Percentiles rank a stretch among this genome's conserved stretches.
Evolutionary conservation across 2,888 invertebrate genomes (phyloP).

Genomic region (Poecilobothrus nobilitatus): DNA sequence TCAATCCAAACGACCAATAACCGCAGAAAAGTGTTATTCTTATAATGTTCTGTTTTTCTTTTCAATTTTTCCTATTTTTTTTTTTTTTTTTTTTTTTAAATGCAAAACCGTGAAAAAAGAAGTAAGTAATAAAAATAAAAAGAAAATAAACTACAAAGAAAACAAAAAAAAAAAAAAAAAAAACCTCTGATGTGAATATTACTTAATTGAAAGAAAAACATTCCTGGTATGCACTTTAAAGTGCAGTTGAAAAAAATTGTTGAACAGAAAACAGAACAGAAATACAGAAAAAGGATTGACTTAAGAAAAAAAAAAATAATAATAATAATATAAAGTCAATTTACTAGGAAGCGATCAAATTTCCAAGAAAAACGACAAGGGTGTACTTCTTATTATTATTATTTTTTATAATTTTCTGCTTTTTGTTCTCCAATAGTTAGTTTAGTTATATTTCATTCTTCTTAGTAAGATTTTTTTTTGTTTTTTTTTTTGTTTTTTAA

Average conservation of each 20-base stretch:
- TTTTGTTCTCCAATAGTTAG: no score
- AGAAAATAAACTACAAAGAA: no score
- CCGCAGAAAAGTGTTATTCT: constrained; percentile 4
- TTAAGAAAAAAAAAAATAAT: not conserved
- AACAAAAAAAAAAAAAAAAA: not conserved
- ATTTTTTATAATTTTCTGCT: not conserved
- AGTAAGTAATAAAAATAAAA: no score
- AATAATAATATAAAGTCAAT: not conserved
- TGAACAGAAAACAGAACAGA: not conserved
- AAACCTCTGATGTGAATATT: constrained; percentile 1
- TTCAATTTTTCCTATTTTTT: no score
- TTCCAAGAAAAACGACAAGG: constrained; percentile 4
- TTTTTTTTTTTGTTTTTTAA: no score
- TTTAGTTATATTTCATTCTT: no score
- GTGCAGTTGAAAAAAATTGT: not conserved
- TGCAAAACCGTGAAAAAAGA: constrained; percentile 1
- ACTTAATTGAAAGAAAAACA: constrained; percentile 6
- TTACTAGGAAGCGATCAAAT: constrained; percentile 6
- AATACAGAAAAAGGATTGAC: not conserved
- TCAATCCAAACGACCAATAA: constrained; percentile 3
- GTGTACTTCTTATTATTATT: not conserved
- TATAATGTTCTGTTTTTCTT: not conserved
- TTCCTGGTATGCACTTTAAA: not conserved
- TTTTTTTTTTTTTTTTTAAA: not conserved
- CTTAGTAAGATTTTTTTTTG: no score